Conservation (phyloP, 2,888 invertebrate genomes). For the Oscheius sp. region DNA sequence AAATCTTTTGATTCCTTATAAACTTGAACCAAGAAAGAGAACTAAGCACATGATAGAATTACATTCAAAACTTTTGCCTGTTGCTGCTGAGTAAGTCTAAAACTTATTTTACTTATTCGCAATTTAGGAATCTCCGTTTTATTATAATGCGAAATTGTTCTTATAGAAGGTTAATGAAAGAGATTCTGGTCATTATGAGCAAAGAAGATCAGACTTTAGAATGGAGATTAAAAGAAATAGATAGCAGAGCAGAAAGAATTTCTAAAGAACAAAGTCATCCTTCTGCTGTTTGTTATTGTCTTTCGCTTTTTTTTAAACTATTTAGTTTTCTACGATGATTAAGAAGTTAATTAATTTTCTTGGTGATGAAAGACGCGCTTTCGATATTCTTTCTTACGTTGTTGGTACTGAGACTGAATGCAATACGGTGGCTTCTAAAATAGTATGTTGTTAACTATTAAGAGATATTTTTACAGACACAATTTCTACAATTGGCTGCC, state of each 20-base stretch:
- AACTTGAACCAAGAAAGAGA: constrained; percentile 28
- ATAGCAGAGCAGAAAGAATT: constrained; percentile 33
- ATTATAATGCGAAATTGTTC: constrained; percentile 35
- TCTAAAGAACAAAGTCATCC: constrained; percentile 33
- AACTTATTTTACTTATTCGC: neutral
- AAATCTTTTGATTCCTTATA: constrained; percentile 36
- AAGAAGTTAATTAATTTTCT: constrained; percentile 38
- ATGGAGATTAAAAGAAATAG: constrained; percentile 22
- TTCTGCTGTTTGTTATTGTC: constrained; percentile 4
- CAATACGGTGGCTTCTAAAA: constrained; percentile 11
- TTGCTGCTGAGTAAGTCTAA: constrained; percentile 22
- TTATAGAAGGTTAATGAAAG: constrained; percentile 30
- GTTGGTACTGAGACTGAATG: constrained; percentile 33
- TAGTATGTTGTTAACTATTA: constrained; percentile 21
- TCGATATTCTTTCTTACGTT: constrained; percentile 31
- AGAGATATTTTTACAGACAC: neutral
- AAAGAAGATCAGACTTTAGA: neutral
- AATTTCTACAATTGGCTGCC: neutral
- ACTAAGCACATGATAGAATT: constrained; percentile 37
- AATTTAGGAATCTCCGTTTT: constrained; percentile 34
- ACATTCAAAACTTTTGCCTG: constrained; percentile 30
- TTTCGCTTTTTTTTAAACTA: neutral
- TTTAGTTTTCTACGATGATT: constrained; percentile 31
- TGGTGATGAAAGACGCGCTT: constrained; percentile 27
- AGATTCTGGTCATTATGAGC: constrained; percentile 13